Evolutionary conservation across 2,113 vertebrate species (phyloP).

Genomic region (Mustela nigripes): DNA sequence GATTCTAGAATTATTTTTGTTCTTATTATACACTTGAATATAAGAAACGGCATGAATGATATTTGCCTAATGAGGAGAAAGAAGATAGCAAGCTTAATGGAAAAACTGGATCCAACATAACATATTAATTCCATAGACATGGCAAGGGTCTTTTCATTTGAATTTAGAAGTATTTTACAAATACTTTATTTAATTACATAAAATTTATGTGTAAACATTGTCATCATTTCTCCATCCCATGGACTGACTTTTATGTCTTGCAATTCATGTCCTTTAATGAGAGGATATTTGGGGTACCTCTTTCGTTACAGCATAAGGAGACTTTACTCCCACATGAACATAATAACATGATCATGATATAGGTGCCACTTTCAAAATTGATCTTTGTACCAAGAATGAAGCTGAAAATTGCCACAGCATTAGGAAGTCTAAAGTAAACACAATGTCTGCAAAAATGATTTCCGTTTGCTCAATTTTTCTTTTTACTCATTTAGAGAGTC

Average conservation of each 20-base stretch:
- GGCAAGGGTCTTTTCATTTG: background rate
- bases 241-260: slow-evolving; percentile 31
- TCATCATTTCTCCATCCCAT: background rate
- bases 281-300: background rate
- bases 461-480: slow-evolving; percentile 3
- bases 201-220: background rate
- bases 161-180: slow-evolving; percentile 15
- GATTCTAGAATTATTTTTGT: background rate
- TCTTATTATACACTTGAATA: slow-evolving; percentile 10
- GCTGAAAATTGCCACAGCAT: slow-evolving; percentile 39
- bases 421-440: slow-evolving; percentile 10
- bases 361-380: slow-evolving; percentile 58
- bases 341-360: background rate
- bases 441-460: background rate
- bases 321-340: background rate
- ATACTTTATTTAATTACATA: slow-evolving; percentile 50
- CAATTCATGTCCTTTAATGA: slow-evolving; percentile 38
- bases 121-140: background rate
- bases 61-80: background rate
- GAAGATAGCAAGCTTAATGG: background rate
- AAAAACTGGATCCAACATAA: background rate
- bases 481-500: slow-evolving; percentile 16
- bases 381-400: slow-evolving; percentile 21
- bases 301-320: slow-evolving; percentile 35
- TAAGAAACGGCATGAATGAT: background rate